Percentiles rank a stretch among this genome's conserved stretches.
phyloP scores from a whole-genome alignment of 30 jellyfish, hydroid and myxozoan genomes.

The Morbakka virulenta region DNA sequence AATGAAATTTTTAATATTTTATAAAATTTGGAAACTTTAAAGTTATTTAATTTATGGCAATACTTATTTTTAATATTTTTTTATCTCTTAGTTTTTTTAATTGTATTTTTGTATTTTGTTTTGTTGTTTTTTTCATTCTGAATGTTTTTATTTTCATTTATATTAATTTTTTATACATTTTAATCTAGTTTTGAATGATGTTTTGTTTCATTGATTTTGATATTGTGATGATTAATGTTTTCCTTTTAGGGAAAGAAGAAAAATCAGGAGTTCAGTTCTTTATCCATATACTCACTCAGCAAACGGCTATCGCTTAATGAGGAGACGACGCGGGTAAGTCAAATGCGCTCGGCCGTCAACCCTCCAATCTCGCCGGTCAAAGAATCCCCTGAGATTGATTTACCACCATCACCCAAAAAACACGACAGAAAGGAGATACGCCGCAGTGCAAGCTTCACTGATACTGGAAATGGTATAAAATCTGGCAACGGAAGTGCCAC shows the following conservation, averaged over 20 bases:
- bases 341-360: too few relatives aligned
- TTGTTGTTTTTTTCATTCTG: not conserved
- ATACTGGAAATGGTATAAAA: conserved; percentile 26
- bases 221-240: too few relatives aligned
- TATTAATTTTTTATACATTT: not conserved
- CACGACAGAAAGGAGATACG: conserved; percentile 60
- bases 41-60: too few relatives aligned
- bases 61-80: too few relatives aligned
- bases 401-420: too few relatives aligned
- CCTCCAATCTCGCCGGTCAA: too few relatives aligned
- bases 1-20: too few relatives aligned
- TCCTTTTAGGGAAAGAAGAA: conserved; percentile 43
- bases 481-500: conserved; percentile 1
- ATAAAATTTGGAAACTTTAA: too few relatives aligned
- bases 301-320: conserved; percentile 13
- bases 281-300: conserved; percentile 74
- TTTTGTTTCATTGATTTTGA: too few relatives aligned
- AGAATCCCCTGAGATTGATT: too few relatives aligned
- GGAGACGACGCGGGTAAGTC: not conserved
- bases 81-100: not conserved
- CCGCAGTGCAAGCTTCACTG: conserved; percentile 65
- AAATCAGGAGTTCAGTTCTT: conserved; percentile 57
- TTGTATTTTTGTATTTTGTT: too few relatives aligned
- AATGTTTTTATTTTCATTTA: not conserved
- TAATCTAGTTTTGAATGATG: not conserved